Conservation (phyloP, 2,113 vertebrate genomes). For the Uria aalge region DNA sequence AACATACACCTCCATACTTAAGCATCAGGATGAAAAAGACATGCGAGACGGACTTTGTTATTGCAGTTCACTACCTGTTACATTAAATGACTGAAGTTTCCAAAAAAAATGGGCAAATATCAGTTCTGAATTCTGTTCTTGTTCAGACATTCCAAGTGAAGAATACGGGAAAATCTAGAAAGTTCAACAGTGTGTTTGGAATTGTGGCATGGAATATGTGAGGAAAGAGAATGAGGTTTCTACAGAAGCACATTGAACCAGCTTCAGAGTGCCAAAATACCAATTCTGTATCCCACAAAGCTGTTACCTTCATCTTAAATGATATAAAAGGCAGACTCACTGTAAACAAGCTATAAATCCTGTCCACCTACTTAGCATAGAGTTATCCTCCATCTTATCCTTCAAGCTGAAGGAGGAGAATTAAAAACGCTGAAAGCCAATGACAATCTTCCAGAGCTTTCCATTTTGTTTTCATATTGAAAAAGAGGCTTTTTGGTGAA, state of each 20-base stretch:
- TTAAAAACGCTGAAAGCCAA: not conserved
- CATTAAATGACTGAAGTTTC: not conserved
- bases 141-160: not conserved
- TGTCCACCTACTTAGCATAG: not conserved
- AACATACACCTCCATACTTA: not conserved
- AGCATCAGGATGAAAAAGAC: not conserved
- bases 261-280: not conserved
- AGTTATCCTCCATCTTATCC: not conserved
- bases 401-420: not conserved
- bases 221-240: not conserved
- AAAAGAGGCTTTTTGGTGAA: not conserved
- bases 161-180: not conserved
- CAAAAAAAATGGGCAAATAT: not conserved
- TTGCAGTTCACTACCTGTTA: not conserved
- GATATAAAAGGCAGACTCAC: not conserved
- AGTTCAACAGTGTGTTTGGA: not conserved
- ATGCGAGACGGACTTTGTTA: accelerated
- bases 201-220: not conserved
- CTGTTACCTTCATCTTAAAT: not conserved
- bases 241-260: not conserved
- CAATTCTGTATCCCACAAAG: not conserved
- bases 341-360: not conserved
- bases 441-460: not conserved
- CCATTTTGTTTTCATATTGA: not conserved
- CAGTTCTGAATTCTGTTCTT: not conserved